phyloP scores from a whole-genome alignment of 1,140 invertebrate genomes.

The Cyphomyrmex costatus region DNA sequence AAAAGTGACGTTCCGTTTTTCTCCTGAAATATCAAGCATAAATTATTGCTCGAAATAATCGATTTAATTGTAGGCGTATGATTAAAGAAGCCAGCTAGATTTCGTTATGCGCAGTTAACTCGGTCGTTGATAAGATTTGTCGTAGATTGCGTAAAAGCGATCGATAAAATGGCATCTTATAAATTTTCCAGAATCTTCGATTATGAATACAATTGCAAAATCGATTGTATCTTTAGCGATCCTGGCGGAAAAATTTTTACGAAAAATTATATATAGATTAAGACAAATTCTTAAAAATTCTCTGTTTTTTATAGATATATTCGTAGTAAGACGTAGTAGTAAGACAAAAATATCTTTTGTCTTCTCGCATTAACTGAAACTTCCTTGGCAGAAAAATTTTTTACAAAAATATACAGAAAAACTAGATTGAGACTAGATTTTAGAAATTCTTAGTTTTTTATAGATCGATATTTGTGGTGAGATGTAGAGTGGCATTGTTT shows the following conservation, averaged over 20 bases:
- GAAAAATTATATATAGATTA: too few relatives aligned
- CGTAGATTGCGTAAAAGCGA: background rate
- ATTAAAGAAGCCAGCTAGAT: background rate
- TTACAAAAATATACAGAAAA: too few relatives aligned
- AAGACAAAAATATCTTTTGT: background rate
- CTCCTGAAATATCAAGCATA: background rate
- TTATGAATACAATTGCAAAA: background rate
- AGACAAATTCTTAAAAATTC: too few relatives aligned
- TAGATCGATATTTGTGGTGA: too few relatives aligned
- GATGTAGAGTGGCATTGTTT: too few relatives aligned
- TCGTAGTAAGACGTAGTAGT: too few relatives aligned
- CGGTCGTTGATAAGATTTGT: background rate
- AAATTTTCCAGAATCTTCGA: slow-evolving; percentile 12
- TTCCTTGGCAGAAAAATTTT: too few relatives aligned
- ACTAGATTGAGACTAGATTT: too few relatives aligned
- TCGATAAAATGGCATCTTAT: background rate
- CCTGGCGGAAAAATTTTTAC: too few relatives aligned
- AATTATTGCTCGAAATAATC: background rate
- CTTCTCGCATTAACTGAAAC: background rate
- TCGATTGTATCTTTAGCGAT: background rate
- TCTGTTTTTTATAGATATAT: too few relatives aligned
- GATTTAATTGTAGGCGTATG: background rate
- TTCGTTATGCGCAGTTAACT: background rate
- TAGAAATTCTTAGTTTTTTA: too few relatives aligned
- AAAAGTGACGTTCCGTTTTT: too few relatives aligned